A percentile compares a stretch with the other conserved stretches of the same genome.
Conservation (phyloP, 2,888 invertebrate genomes). For the Leucoptera coffeella region DNA sequence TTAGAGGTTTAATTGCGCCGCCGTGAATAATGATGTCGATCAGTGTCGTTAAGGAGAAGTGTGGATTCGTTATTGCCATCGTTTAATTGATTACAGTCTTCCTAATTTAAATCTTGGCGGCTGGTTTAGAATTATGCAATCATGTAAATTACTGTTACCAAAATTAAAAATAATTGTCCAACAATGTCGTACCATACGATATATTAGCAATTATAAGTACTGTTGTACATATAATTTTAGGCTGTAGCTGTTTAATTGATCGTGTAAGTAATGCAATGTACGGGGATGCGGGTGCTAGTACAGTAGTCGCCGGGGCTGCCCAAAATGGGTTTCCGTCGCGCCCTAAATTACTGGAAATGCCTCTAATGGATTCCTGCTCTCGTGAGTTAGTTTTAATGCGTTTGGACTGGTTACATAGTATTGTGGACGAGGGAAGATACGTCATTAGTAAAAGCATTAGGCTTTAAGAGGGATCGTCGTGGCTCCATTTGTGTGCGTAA, state of each 20-base stretch:
- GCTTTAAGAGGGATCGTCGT: slow-evolving; percentile 7
- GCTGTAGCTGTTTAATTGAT: slow-evolving; percentile 42
- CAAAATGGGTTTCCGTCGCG: slow-evolving; percentile 23
- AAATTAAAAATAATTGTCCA: no score
- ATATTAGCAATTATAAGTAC: no score
- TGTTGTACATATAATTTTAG: no score
- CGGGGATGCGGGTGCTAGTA: slow-evolving; percentile 18
- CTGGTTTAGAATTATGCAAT: no score
- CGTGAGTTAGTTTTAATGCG: slow-evolving; percentile 15
- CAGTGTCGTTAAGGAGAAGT: slow-evolving; percentile 36
- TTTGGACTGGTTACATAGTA: slow-evolving; percentile 12
- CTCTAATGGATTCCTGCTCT: slow-evolving; percentile 19
- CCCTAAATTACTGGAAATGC: slow-evolving; percentile 12
- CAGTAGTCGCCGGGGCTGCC: slow-evolving; percentile 18
- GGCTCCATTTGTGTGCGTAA: no score
- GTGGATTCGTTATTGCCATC: no score
- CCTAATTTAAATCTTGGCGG: no score
- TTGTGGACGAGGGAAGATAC: slow-evolving; percentile 7
- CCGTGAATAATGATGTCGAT: slow-evolving; percentile 51
- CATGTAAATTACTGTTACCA: no score
- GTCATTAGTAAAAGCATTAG: slow-evolving; percentile 10
- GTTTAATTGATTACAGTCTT: slow-evolving; percentile 30
- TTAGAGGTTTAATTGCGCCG: slow-evolving; percentile 50
- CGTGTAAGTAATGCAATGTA: slow-evolving; percentile 29
- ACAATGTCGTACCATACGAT: no score